Evolutionary conservation across 2,113 vertebrate genomes (phyloP), one percentile per base, ranked within the genome.

Genomic region (Polyodon spathula): DNA sequence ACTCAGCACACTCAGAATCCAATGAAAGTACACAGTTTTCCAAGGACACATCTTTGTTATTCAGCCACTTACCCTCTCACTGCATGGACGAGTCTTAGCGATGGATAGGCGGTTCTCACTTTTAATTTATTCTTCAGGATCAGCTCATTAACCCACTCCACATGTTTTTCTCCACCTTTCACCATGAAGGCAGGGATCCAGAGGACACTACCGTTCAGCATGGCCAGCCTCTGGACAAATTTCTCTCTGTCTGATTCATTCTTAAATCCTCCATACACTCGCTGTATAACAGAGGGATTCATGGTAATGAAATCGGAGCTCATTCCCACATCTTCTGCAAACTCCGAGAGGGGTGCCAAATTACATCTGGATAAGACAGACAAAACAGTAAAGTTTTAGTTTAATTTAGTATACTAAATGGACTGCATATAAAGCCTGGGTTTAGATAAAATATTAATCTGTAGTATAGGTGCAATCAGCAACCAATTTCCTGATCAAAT

Each of bases 181-280:
- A 91, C 90, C 90, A 92, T 91, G 85, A 93, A 93, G 66, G 91
- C 91, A 54, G 91, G 91, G 66, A 93, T 92, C 91, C 91, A 93
- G 67, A 93, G 88, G 66, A 92, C 86, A 78, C 91, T 91, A 80
- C 91, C 87, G 79, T 92, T 92, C 77, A 93, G 86, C 84, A 88
- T 81, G 44, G 80, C 86, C 43, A 93, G 86, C 71, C 91, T 88
- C 67, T 43, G 84, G 60, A 93, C 86, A 76, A 93, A 92, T 76
- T 80, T 87, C 77, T 86, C 85, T 79, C 78, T 84, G 80, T 89
- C 88, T 68, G 79, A 89, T 69, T 88, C 87, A 73, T 91, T 91
- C 60, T 73, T 82, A 82, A 93, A 89, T 66, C 89, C 85, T 78
- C 89, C 86, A 73, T 90, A 93, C 27, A 86, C 88, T 83, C 88